Base-by-base conservation (phyloP, 2,888 invertebrate species). In the Nineta flava region DNA sequence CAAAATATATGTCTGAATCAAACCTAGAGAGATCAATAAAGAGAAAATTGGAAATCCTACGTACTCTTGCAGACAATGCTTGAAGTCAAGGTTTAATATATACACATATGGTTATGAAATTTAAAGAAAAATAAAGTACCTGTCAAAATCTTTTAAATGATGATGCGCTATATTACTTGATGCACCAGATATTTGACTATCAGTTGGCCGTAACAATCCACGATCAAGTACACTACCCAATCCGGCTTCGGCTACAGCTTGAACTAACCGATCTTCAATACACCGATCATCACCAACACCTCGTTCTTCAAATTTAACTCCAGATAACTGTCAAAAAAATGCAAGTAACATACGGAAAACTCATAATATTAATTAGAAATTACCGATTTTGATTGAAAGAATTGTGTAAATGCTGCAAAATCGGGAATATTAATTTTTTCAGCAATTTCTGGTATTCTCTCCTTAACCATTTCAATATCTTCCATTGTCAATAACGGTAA, bases 371-470 rank as follows among this genome's bases (percentile, higher is more conserved):
- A 21, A 9, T 2, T 44, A 5, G 26, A 44, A 44, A 5, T 44
- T 44, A 48, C 48, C 13, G 40, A 74, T 73, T 74, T 78, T 45
- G 78, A 76, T 46, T 72, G 69, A 62, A 87, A 86, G 65, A 86
- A 85, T 60, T 81, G 79, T 48, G 83, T 78, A 49, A 83, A 77
- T 46, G 74, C 68, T 45, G 76, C 74, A 71, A 83, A 75, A 62
- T 87, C 82, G 44, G 83, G 82, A 51, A 74, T 67, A 2, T 79
- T 76, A 46, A 86, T 69, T 55, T 77, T 75, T 9, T 74, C 69
- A 1, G 79, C 73, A 42, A 87, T 64, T 49, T 81, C 78, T 0
- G 87, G 87, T 56, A 90, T 70, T 49, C 77, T 70, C 6, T 67
- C 68, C 12, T 77, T 72, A 19, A 90, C 69, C 45, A 72, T 69